A percentile compares a stretch with the other conserved stretches of the same genome.
Evolutionary conservation across 2,888 invertebrate species (phyloP).

Genomic region (Lasioglossum calceatum): DNA sequence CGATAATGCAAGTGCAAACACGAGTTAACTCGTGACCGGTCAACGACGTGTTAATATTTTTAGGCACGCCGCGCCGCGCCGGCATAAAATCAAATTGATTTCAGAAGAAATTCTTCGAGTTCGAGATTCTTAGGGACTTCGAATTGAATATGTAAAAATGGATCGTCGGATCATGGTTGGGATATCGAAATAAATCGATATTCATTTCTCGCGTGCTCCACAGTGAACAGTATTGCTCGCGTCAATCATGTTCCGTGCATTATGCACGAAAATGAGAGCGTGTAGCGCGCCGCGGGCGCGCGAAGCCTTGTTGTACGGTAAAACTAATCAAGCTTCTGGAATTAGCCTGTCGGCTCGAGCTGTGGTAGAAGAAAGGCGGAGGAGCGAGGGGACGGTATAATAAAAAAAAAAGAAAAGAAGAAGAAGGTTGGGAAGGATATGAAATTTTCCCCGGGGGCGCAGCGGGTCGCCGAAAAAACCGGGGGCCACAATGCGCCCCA

Average conservation of each 20-base stretch:
- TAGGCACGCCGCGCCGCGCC: too few species aligned
- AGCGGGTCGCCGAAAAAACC: constrained; percentile 57
- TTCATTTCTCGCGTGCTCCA: constrained; percentile 35
- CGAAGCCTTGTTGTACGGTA: constrained; percentile 63
- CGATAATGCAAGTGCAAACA: too few species aligned
- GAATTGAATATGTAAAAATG: too few species aligned
- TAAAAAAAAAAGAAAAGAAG: background rate
- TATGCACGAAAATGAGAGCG: constrained; percentile 51
- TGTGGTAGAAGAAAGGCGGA: background rate
- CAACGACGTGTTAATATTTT: too few species aligned
- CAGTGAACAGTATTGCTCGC: constrained; percentile 13
- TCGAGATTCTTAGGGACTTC: too few species aligned
- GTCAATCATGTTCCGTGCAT: constrained; percentile 39
- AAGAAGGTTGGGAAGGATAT: constrained; percentile 64
- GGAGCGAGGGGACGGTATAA: constrained; percentile 50
- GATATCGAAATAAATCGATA: constrained; percentile 28
- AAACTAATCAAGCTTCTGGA: constrained; percentile 81
- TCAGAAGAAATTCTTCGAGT: too few species aligned
- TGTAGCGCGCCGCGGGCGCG: constrained; percentile 43
- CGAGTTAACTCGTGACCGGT: too few species aligned
- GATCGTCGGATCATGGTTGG: background rate
- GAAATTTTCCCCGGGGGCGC: constrained; percentile 75
- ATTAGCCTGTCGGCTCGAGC: constrained; percentile 69
- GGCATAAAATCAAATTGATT: too few species aligned
- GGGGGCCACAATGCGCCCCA: constrained; percentile 75